Evolutionary conservation across 2,113 vertebrate genomes (phyloP), one percentile per base, ranked within the genome.

Genomic region (Setophaga coronata): DNA sequence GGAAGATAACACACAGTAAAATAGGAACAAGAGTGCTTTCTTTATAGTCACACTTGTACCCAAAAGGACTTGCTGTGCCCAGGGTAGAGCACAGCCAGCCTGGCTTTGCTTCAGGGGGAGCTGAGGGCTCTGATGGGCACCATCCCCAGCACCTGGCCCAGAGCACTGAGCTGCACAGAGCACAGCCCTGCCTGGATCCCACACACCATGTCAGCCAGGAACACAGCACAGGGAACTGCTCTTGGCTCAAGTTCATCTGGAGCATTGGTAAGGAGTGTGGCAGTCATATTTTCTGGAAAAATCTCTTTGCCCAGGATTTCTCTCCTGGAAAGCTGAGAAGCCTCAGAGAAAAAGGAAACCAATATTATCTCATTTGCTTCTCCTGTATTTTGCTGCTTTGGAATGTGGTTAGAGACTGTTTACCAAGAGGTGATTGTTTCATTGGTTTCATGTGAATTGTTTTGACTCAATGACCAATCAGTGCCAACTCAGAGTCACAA

Each of bases 211-310:
- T 18, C 69, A 36, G 57, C 48, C 60, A 66, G 72, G 64, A 78
- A 1, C 40, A 36, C 0, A 0, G 67, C 0, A 0, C 33, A 9
- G 33, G 10, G 66, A 42, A 60, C 0, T 6, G 51, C 56, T 78
- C 38, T 38, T 31, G 42, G 48, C 57, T 40, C 2, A 58, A 62
- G 14, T 7, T 51, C 51, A 26, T 7, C 84, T 60, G 48, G 8
- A 60, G 13, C 48, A 56, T 5, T 45, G 31, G 23, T 9, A 38
- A 42, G 9, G 11, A 54, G 7, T 31, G 53, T 12, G 53, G 29
- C 51, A 53, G 17, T 18, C 51, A 53, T 18, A 53, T 31, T 19
- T 54, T 54, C 53, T 54, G 29, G 18, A 12, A 54, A 54, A 54
- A 31, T 19, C 53, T 11, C 18, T 31, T 54, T 13, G 18, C 53